Percentiles rank a stretch among this genome's conserved stretches.
These are phyloP conservation scores for Vannuccia rotundouncinata DNA, from an alignment of 2,888 invertebrate genomes.

Conservation along the genomic window DNA sequence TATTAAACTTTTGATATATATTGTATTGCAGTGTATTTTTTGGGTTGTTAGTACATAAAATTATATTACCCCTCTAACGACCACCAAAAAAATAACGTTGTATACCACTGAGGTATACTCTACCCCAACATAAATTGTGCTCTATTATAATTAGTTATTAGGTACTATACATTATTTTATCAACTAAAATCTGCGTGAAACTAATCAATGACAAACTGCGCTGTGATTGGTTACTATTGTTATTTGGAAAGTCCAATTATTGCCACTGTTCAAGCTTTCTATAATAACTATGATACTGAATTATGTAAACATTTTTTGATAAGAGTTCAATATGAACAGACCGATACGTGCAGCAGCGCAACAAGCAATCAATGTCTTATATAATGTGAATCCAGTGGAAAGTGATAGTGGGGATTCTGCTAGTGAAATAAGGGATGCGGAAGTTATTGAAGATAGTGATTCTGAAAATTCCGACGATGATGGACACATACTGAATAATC, in stretches of 20 bases:
- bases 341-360: slow-evolving; percentile 20
- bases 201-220: slow-evolving; percentile 21
- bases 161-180: slow-evolving; percentile 24
- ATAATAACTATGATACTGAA: slow-evolving; percentile 22
- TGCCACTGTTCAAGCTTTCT: neutral
- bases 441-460: slow-evolving; percentile 7
- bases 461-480: slow-evolving; percentile 15
- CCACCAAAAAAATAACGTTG: slow-evolving; percentile 18
- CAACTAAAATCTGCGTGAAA: slow-evolving; percentile 16
- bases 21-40: no score
- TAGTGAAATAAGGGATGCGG: slow-evolving; percentile 9
- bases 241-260: slow-evolving; percentile 21
- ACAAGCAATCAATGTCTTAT: slow-evolving; percentile 20
- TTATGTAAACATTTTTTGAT: slow-evolving; percentile 22
- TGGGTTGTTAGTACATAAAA: neutral
- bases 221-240: slow-evolving; percentile 9
- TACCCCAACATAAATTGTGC: slow-evolving; percentile 26
- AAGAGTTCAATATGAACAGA: slow-evolving; percentile 26
- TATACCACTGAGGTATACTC: slow-evolving; percentile 16
- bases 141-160: slow-evolving; percentile 21
- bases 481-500: slow-evolving; percentile 3
- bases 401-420: slow-evolving; percentile 10
- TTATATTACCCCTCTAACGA: slow-evolving; percentile 7
- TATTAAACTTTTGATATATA: no score
- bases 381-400: slow-evolving; percentile 21